Percentiles rank a stretch among this genome's conserved stretches.
phyloP scores from a whole-genome alignment of 2,888 invertebrate species.

The Blastobasis adustella region DNA sequence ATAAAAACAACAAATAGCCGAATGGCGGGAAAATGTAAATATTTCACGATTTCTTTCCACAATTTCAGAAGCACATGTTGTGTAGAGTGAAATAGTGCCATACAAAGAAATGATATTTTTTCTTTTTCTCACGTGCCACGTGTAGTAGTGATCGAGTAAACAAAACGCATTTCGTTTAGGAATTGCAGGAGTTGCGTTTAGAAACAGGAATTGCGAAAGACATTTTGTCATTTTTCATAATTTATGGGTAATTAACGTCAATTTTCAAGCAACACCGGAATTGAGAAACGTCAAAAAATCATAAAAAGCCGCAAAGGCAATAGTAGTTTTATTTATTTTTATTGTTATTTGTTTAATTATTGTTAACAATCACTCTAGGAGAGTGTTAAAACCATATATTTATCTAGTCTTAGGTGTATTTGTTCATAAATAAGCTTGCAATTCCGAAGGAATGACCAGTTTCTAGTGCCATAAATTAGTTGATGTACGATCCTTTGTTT shows the following conservation, averaged over 20 bases:
- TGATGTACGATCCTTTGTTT: constrained; percentile 63
- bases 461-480: constrained; percentile 63
- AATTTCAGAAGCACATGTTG: too few species aligned
- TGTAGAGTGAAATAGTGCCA: too few species aligned
- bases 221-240: constrained; percentile 14
- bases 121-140: too few species aligned
- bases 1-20: constrained; percentile 9
- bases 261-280: constrained; percentile 53
- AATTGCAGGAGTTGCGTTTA: too few species aligned
- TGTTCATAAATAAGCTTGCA: constrained; percentile 41
- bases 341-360: constrained; percentile 62
- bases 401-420: constrained; percentile 59
- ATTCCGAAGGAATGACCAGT: constrained; percentile 45
- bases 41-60: not conserved
- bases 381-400: constrained; percentile 45
- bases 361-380: constrained; percentile 40
- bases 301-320: constrained; percentile 63
- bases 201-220: too few species aligned
- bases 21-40: constrained; percentile 1
- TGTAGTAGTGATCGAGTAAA: too few species aligned
- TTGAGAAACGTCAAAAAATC: constrained; percentile 65
- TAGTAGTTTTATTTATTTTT: constrained; percentile 59
- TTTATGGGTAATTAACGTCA: constrained; percentile 64
- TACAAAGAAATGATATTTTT: too few species aligned
- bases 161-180: too few species aligned